Evolutionary conservation across 2,888 invertebrate species (phyloP).

Genomic region (Gnatocerus cornutus): DNA sequence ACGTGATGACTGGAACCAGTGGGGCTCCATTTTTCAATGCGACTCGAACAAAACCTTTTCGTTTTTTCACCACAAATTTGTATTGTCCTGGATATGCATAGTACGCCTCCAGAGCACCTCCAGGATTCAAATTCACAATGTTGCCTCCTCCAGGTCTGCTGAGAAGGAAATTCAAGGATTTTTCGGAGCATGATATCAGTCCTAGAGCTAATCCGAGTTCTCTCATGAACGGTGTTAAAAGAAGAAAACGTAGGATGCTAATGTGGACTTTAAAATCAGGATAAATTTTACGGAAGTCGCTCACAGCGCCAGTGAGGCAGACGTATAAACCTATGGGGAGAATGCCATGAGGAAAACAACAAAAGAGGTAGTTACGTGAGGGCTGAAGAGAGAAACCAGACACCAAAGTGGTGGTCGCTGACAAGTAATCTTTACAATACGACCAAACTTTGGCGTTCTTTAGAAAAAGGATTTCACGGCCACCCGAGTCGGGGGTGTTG

Average conservation of each 20-base stretch:
- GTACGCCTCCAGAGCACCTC: constrained; percentile 92
- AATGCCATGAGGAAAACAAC: constrained; percentile 78
- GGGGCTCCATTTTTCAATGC: constrained; percentile 76
- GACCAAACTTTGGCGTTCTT: constrained; percentile 81
- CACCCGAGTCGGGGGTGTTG: constrained; percentile 75
- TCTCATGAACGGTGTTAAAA: constrained; percentile 81
- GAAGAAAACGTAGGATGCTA: constrained; percentile 79
- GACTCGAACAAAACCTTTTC: constrained; percentile 76
- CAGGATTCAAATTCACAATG: constrained; percentile 85
- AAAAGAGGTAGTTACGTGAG: constrained; percentile 87
- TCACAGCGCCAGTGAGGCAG: constrained; percentile 79
- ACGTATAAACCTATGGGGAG: constrained; percentile 86
- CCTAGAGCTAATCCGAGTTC: constrained; percentile 78
- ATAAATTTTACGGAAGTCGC: constrained; percentile 71
- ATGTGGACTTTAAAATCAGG: constrained; percentile 71
- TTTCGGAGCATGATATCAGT: constrained; percentile 75
- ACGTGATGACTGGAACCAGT: constrained; percentile 91
- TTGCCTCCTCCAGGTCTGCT: constrained; percentile 73
- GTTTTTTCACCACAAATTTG: constrained; percentile 77
- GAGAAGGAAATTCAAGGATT: constrained; percentile 79
- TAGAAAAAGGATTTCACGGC: constrained; percentile 69
- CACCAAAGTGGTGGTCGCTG: constrained; percentile 83
- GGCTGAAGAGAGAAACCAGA: constrained; percentile 80
- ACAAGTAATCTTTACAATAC: constrained; percentile 88
- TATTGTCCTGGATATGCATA: constrained; percentile 86